A percentile compares a stretch with the other conserved stretches of the same genome.
Evolutionary conservation across 2,797 vertebrate species (phyloP).

Genomic region (Euphonia xanthogaster): DNA sequence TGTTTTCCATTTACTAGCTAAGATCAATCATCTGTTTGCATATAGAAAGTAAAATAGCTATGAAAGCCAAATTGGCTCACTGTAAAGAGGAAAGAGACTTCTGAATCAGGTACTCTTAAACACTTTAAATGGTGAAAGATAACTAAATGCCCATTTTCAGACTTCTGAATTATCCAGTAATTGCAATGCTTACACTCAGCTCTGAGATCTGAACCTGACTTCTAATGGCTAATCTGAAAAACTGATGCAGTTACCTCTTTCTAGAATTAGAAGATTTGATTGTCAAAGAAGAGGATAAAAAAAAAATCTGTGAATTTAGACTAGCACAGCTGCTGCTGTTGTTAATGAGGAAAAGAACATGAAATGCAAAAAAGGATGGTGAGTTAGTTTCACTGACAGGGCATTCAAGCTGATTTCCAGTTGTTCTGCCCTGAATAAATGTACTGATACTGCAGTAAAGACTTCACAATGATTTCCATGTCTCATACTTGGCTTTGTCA

Average conservation of each 20-base stretch:
- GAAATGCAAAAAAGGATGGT: neutral
- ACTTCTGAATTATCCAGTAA: neutral
- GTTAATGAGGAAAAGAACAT: neutral
- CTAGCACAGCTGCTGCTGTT: slow-evolving; percentile 10
- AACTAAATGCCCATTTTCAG: neutral
- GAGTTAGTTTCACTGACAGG: neutral
- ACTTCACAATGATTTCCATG: neutral
- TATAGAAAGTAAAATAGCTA: neutral
- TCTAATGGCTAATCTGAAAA: neutral
- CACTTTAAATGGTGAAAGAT: neutral
- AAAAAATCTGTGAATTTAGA: neutral
- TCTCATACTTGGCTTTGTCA: neutral
- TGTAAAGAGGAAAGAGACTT: neutral
- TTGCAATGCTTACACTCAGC: neutral
- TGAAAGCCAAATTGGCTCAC: neutral
- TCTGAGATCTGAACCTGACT: neutral
- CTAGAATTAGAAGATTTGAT: neutral
- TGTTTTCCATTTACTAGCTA: neutral
- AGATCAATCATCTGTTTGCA: neutral
- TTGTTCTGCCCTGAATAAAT: slow-evolving; percentile 37
- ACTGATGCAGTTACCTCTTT: neutral
- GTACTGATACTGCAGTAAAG: neutral
- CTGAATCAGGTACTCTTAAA: neutral
- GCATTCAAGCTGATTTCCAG: slow-evolving; percentile 28
- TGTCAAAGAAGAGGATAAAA: neutral